Percentiles rank a stretch among this genome's conserved stretches.
phyloP scores from a whole-genome alignment of 2,888 invertebrate species.

The Sceliomorpha sp. region DNA sequence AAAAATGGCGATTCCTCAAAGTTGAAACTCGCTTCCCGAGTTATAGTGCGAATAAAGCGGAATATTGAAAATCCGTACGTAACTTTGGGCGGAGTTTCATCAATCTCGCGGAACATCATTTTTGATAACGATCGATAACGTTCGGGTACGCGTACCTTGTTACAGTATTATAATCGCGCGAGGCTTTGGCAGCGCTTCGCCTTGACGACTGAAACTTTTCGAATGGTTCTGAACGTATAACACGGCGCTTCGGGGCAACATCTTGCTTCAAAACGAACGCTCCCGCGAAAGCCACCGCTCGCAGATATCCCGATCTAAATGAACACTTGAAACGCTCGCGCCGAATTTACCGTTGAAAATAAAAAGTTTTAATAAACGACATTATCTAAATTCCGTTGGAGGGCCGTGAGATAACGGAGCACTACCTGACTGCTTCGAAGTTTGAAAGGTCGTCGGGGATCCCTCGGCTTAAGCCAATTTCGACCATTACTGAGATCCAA shows the following conservation, averaged over 20 bases:
- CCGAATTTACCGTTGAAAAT: constrained; percentile 61
- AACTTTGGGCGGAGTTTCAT: constrained; percentile 9
- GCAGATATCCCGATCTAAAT: constrained; percentile 26
- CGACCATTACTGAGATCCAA: constrained; percentile 68
- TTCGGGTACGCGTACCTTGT: constrained; percentile 37
- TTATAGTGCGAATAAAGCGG: constrained; percentile 35
- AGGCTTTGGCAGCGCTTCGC: constrained; percentile 19
- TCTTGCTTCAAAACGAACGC: constrained; percentile 19
- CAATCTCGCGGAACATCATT: constrained; percentile 31
- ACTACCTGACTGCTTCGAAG: constrained; percentile 39
- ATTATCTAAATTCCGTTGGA: constrained; percentile 69
- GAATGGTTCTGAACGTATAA: constrained; percentile 35
- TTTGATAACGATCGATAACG: constrained; percentile 36
- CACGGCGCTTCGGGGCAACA: constrained; percentile 32
- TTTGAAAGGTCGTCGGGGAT: constrained; percentile 63
- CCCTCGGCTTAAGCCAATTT: constrained; percentile 68
- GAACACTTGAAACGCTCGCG: constrained; percentile 42
- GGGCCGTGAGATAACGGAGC: constrained; percentile 64
- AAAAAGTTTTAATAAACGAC: constrained; percentile 71
- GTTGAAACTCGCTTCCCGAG: constrained; percentile 41
- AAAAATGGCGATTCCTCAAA: constrained; percentile 38
- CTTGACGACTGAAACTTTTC: constrained; percentile 41
- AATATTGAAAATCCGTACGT: constrained; percentile 34
- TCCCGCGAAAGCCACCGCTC: constrained; percentile 1
- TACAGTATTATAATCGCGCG: constrained; percentile 39